Percentiles rank a stretch among this genome's conserved stretches.
Evolutionary conservation across 1,140 invertebrate genomes (phyloP).

Genomic region (Hypothenemus hampei): DNA sequence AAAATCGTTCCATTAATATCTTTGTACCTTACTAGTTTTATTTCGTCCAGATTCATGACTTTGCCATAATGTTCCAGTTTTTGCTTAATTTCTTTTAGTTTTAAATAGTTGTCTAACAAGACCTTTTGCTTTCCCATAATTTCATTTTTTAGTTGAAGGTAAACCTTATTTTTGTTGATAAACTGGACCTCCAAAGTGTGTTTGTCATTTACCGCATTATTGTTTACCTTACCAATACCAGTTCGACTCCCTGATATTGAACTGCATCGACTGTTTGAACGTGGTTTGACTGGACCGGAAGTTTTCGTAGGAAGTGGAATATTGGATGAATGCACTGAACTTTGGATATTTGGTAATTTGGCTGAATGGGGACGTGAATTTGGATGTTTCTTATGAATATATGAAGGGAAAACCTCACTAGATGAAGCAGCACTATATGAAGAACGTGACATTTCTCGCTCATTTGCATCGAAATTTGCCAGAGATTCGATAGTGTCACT

Average conservation of each 20-base stretch:
- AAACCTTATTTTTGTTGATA: conserved; percentile 37
- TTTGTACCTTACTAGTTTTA: conserved; percentile 8
- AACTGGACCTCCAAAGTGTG: conserved; percentile 40
- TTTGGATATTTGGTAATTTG: too few relatives aligned
- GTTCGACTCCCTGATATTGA: neutral
- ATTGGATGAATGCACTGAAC: neutral
- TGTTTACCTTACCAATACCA: neutral
- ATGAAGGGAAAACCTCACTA: neutral
- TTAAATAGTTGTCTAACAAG: conserved; percentile 35
- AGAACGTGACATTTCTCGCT: too few relatives aligned
- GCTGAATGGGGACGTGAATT: too few relatives aligned
- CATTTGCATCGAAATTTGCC: too few relatives aligned
- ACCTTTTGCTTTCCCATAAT: conserved; percentile 36
- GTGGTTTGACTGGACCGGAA: neutral
- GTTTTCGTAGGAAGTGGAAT: neutral
- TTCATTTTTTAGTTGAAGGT: conserved; percentile 35
- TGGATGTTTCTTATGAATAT: neutral
- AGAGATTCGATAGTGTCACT: too few relatives aligned
- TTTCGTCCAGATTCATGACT: conserved; percentile 29
- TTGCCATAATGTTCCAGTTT: conserved; percentile 37
- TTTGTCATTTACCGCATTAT: conserved; percentile 24
- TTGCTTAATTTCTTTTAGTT: conserved; percentile 36
- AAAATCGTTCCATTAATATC: neutral
- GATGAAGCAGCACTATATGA: neutral
- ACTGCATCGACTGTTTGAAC: neutral